A percentile compares a stretch with the other conserved stretches of the same genome.
Conservation (phyloP, 2,113 vertebrate genomes). For the Phoxinus phoxinus region DNA sequence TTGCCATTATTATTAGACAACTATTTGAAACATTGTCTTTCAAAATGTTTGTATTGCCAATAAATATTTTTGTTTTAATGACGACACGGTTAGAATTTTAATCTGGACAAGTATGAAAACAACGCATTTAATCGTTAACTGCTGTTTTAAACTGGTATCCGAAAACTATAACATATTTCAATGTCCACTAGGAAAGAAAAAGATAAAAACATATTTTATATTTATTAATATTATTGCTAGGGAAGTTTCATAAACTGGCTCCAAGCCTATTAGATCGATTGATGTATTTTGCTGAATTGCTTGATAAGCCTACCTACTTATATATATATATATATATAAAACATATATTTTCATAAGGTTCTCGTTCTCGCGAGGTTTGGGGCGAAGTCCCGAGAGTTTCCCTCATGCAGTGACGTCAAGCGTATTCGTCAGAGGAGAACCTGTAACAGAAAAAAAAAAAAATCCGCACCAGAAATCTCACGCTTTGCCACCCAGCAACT, state of each 20-base stretch:
- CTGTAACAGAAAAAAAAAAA: conserved; percentile 29
- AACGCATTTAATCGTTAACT: neutral
- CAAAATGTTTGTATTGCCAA: neutral
- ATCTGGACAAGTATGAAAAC: neutral
- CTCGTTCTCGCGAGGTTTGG: conserved; percentile 48
- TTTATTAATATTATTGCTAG: neutral
- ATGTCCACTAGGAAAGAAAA: neutral
- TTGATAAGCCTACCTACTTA: no score
- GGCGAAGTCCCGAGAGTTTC: conserved; percentile 24
- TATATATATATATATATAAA: no score
- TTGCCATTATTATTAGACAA: no score
- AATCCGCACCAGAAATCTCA: conserved; percentile 8
- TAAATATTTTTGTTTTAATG: neutral
- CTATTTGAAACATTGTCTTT: no score
- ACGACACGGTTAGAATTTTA: neutral
- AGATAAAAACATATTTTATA: neutral
- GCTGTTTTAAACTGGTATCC: neutral
- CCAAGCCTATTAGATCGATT: neutral
- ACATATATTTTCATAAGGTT: no score
- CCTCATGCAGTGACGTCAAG: conserved; percentile 41
- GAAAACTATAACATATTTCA: neutral
- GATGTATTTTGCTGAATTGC: no score
- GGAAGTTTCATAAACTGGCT: neutral
- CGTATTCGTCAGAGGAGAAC: conserved; percentile 41
- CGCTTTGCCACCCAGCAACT: neutral